Base-by-base conservation (phyloP, 2,113 vertebrate species). In the Misgurnus mizolepis region DNA sequence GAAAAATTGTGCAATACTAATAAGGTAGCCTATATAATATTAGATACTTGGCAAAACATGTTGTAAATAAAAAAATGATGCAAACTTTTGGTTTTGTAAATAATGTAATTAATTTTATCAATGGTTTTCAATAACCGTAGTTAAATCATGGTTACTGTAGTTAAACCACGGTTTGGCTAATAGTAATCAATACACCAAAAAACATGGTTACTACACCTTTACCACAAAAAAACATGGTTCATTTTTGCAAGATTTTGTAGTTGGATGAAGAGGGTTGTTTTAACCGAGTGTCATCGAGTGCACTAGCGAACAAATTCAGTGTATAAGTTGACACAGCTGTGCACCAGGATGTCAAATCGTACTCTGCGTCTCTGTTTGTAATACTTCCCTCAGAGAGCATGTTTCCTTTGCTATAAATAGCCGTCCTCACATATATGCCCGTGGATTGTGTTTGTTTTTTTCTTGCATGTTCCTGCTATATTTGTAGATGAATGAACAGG, bases 301-400 rank as follows among this genome's bases (percentile, higher is more conserved):
- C 50, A 39, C 15, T 83, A 14, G 62, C 40, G 83, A 64, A 74
- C 82, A 84, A 73, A 79, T 85, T 85, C 87, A 83, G 83, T 91
- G 88, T 92, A 90, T 87, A 90, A 90, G 91, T 93, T 93, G 93
- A 94, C 90, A 93, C 92, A 94, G 93, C 92, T 93, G 93, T 91
- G 90, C 88, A 84, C 90, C 93, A 93, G 91, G 90, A 93, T 92
- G 90, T 92, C 88, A 90, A 89, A 87, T 88, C 85, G 85, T 89
- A 89, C 87, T 91, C 85, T 88, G 81, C 40, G 74, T 90, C 85
- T 91, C 89, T 92, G 90, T 93, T 91, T 92, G 91, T 89, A 92
- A 90, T 91, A 91, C 90, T 89, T 79, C 88, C 88, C 86, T 87
- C 85, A 84, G 88, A 90, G 87, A 90, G 81, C 87, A 88, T 86